A percentile compares a stretch with the other conserved stretches of the same genome.
Conservation (phyloP, 2,113 vertebrate genomes). For the Vulpes lagopus region DNA sequence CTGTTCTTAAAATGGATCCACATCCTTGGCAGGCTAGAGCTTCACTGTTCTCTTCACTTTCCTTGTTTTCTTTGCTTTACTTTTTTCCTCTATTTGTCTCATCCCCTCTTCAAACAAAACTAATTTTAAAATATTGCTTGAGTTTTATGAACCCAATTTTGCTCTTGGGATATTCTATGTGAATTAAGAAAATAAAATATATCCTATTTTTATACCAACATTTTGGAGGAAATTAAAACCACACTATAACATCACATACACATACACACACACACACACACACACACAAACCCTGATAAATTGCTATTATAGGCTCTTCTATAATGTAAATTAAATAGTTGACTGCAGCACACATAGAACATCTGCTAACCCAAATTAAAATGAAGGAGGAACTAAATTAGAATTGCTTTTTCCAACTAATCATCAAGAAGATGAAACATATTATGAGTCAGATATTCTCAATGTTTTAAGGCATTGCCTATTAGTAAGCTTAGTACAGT, state of each 20-base stretch:
- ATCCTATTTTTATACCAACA: slow-evolving; percentile 62
- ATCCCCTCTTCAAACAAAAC: not conserved
- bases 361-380: slow-evolving; percentile 75
- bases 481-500: slow-evolving; percentile 39
- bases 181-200: slow-evolving; percentile 64
- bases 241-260: not conserved
- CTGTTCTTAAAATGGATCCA: not conserved
- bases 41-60: not conserved
- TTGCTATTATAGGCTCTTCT: slow-evolving; percentile 59
- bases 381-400: slow-evolving; percentile 63
- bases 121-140: slow-evolving; percentile 56
- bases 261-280: not conserved
- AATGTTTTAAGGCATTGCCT: slow-evolving; percentile 19
- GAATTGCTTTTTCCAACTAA: slow-evolving; percentile 62
- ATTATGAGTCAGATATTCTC: slow-evolving; percentile 45
- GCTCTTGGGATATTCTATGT: not conserved
- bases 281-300: slow-evolving; percentile 7
- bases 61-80: slow-evolving; percentile 20
- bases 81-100: not conserved
- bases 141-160: slow-evolving; percentile 56
- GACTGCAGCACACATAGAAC: slow-evolving; percentile 52
- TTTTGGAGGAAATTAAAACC: slow-evolving; percentile 66
- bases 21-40: not conserved
- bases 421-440: slow-evolving; percentile 53
- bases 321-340: slow-evolving; percentile 74